Conservation (phyloP, 1,140 invertebrate species). For the Adoxophyes honmai region DNA sequence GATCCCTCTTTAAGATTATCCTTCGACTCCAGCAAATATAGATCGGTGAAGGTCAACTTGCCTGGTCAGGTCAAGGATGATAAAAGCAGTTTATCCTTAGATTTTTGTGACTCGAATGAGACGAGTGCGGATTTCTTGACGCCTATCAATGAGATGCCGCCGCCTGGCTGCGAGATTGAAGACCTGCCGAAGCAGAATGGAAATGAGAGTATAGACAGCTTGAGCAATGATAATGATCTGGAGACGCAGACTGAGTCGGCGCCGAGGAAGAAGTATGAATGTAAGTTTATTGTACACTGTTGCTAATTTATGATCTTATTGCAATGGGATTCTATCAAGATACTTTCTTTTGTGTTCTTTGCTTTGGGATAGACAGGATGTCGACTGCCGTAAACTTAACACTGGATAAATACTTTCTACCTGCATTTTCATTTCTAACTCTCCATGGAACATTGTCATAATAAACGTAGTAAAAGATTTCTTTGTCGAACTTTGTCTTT, state of each 20-base stretch:
- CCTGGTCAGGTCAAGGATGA: constrained; percentile 50
- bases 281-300: constrained; percentile 34
- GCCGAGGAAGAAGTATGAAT: constrained; percentile 50
- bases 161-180: constrained; percentile 65
- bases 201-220: constrained; percentile 58
- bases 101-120: constrained; percentile 74
- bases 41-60: constrained; percentile 44
- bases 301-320: too few species aligned
- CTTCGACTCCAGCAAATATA: constrained; percentile 66
- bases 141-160: constrained; percentile 75
- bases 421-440: too few species aligned
- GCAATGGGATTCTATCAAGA: too few species aligned
- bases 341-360: too few species aligned
- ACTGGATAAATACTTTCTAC: too few species aligned
- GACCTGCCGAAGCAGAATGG: constrained; percentile 64
- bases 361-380: too few species aligned
- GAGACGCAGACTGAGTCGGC: constrained; percentile 68
- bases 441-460: too few species aligned
- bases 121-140: constrained; percentile 75
- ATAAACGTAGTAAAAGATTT: too few species aligned
- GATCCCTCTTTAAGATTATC: constrained; percentile 64
- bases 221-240: constrained; percentile 65
- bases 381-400: too few species aligned
- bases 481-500: too few species aligned
- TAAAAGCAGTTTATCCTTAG: constrained; percentile 66